Conservation (phyloP, 2,888 invertebrate species). For the Reticulitermes lucifugus region DNA sequence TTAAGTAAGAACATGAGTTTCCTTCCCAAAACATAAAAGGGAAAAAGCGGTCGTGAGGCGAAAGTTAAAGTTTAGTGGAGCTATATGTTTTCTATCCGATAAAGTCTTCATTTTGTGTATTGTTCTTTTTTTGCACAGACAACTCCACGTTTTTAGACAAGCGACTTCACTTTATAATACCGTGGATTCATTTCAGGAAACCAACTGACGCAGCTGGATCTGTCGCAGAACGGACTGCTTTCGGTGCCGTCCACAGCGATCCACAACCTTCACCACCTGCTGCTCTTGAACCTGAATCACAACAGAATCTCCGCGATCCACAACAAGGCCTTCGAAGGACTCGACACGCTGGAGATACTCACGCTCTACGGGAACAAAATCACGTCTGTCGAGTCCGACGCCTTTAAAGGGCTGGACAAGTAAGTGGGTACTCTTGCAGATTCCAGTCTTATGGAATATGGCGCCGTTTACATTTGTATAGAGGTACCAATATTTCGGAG, state of each 20-base stretch:
- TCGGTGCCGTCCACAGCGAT: conserved; percentile 85
- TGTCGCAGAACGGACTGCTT: conserved; percentile 86
- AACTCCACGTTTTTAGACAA: too few species aligned
- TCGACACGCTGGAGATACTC: conserved; percentile 88
- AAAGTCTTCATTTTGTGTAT: too few species aligned
- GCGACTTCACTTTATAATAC: too few species aligned
- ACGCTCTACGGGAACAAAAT: conserved; percentile 90
- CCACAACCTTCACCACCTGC: conserved; percentile 82
- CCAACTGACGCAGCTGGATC: conserved; percentile 88
- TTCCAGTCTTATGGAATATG: too few species aligned
- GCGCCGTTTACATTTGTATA: too few species aligned
- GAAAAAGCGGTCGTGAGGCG: too few species aligned
- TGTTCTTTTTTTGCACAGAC: too few species aligned
- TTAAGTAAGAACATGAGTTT: too few species aligned
- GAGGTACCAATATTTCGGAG: too few species aligned
- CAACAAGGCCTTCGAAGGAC: conserved; percentile 84
- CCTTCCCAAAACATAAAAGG: too few species aligned
- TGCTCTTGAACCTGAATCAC: conserved; percentile 90
- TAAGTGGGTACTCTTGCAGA: conserved; percentile 64
- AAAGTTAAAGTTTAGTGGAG: too few species aligned
- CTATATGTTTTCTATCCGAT: too few species aligned
- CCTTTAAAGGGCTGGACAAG: conserved; percentile 90
- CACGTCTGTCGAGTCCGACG: conserved; percentile 80
- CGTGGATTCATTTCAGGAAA: conserved; percentile 71
- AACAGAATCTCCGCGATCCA: conserved; percentile 85